These are phyloP conservation scores for Bombus pascuorum DNA, from an alignment of 1,140 invertebrate species.

Conservation along the genomic window DNA sequence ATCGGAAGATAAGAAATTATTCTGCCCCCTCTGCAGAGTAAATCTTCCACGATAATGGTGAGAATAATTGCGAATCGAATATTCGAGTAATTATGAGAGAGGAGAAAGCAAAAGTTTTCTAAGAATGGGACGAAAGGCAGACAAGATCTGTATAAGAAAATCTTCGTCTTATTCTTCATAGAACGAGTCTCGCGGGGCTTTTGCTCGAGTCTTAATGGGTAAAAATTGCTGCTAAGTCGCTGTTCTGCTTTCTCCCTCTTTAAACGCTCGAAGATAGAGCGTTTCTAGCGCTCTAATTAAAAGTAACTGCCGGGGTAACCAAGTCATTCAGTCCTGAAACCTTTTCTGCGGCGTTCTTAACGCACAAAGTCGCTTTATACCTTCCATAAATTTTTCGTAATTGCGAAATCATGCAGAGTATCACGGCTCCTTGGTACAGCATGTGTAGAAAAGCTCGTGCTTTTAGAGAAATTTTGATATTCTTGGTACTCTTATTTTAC, in stretches of 20 bases:
- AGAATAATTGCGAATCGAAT: slow-evolving; percentile 5
- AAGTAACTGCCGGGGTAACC: slow-evolving; percentile 69
- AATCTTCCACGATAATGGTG: background rate
- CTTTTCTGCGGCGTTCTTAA: slow-evolving; percentile 36
- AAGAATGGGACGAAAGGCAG: background rate
- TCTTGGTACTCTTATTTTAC: background rate
- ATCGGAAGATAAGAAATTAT: background rate
- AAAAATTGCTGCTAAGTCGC: slow-evolving; percentile 72
- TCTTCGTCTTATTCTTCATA: slow-evolving; percentile 35
- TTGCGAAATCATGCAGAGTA: slow-evolving; percentile 52
- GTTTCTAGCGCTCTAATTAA: slow-evolving; percentile 68
- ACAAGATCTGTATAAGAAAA: background rate
- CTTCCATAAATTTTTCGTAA: slow-evolving; percentile 44
- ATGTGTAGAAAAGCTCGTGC: background rate
- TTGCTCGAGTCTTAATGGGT: slow-evolving; percentile 62
- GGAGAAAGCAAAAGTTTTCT: background rate
- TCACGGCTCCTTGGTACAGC: background rate
- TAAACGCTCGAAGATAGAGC: slow-evolving; percentile 66
- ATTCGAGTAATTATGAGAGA: background rate
- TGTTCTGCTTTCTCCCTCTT: slow-evolving; percentile 27
- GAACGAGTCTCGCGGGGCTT: slow-evolving; percentile 22
- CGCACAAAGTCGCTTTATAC: slow-evolving; percentile 46
- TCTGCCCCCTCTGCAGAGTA: background rate
- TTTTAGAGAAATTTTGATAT: background rate
- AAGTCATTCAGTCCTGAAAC: slow-evolving; percentile 21